A percentile compares a stretch with the other conserved stretches of the same genome.
Conservation (phyloP, 92 coral and sea anemone genomes). For the Epizoanthus ramosus region DNA sequence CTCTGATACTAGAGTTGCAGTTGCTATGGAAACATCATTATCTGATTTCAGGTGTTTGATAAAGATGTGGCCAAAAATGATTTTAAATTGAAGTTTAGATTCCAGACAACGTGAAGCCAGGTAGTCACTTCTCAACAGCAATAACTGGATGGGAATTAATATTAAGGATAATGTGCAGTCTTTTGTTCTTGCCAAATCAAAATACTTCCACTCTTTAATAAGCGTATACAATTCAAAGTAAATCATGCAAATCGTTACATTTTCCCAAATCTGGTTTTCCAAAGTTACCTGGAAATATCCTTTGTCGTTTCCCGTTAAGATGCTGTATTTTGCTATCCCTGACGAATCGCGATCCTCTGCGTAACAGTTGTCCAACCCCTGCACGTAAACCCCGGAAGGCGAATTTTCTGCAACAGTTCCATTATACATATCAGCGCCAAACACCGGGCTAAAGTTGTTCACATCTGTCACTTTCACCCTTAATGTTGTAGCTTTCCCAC, state of each 20-base stretch:
- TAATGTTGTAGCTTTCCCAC: conserved; percentile 67
- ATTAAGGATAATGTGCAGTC: too few species aligned
- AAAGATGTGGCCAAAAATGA: too few species aligned
- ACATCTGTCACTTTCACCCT: conserved; percentile 69
- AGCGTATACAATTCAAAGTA: too few species aligned
- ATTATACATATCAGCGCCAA: conserved; percentile 63
- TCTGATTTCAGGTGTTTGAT: too few species aligned
- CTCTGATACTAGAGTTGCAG: too few species aligned
- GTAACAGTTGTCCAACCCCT: conserved; percentile 73
- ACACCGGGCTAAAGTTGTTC: conserved; percentile 74
- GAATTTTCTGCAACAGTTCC: conserved; percentile 70
- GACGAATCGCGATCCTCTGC: conserved; percentile 77
- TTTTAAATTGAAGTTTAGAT: too few species aligned
- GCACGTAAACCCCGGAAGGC: conserved; percentile 49
- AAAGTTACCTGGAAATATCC: conserved; percentile 61
- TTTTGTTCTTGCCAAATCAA: too few species aligned
- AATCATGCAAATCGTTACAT: not conserved
- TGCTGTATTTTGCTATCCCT: conserved; percentile 54
- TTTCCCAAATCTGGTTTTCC: not conserved
- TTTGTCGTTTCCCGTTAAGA: conserved; percentile 77
- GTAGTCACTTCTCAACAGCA: too few species aligned
- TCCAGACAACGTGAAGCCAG: too few species aligned
- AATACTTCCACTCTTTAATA: too few species aligned
- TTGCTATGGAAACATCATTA: too few species aligned
- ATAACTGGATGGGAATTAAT: too few species aligned